A percentile compares a stretch with the other conserved stretches of the same genome.
phyloP scores from a whole-genome alignment of 2,797 vertebrate genomes.

The Hypotaenidia okinawae region DNA sequence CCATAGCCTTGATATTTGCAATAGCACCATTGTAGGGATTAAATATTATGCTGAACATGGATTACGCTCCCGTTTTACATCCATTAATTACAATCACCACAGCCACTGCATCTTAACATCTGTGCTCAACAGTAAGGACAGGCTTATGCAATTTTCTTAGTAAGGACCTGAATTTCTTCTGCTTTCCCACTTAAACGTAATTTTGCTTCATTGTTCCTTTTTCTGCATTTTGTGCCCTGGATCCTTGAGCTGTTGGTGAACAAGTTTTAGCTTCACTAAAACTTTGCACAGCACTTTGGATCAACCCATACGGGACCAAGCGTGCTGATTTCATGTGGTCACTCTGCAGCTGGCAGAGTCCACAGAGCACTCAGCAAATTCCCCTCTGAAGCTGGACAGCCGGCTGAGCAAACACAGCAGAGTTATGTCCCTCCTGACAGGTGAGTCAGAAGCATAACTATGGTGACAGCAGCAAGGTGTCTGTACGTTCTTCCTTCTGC shows the following conservation, averaged over 20 bases:
- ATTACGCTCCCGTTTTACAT: background rate
- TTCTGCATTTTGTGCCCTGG: background rate
- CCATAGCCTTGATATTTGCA: background rate
- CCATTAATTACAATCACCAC: background rate
- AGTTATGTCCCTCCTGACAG: slow-evolving; percentile 23
- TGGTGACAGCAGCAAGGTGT: background rate
- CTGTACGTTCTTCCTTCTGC: slow-evolving; percentile 7
- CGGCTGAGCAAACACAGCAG: background rate
- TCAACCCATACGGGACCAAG: rapidly evolving
- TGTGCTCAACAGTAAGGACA: background rate
- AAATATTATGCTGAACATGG: background rate
- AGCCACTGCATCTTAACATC: background rate
- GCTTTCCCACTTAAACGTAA: background rate
- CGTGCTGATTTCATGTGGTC: background rate
- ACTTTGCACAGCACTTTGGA: background rate
- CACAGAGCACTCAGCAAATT: background rate
- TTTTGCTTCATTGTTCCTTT: background rate
- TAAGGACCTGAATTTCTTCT: background rate
- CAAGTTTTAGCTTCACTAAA: background rate
- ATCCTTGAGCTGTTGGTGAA: background rate
- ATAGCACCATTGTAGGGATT: background rate
- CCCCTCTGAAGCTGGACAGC: background rate
- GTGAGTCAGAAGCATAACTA: background rate
- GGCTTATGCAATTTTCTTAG: background rate
- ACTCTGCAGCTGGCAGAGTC: background rate